A percentile compares a stretch with the other conserved stretches of the same genome.
Conservation (phyloP, 1,140 invertebrate species). For the Cotesia vestalis region DNA sequence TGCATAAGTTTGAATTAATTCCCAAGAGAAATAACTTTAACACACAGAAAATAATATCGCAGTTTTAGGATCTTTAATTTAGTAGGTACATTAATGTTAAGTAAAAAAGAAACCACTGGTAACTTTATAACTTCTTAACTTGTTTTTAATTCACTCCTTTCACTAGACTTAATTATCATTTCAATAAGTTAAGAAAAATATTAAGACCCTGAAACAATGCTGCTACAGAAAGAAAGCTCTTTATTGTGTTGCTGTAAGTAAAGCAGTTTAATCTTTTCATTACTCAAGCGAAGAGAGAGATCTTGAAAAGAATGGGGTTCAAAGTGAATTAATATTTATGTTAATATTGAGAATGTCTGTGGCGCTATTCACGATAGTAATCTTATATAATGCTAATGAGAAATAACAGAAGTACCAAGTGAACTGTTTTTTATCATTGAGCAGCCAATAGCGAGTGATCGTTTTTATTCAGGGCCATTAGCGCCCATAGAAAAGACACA, state of each 20-base stretch:
- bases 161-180: not conserved
- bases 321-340: too few species aligned
- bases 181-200: too few species aligned
- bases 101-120: not conserved
- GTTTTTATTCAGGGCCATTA: slow-evolving; percentile 10
- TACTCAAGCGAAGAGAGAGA: too few species aligned
- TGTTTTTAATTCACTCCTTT: slow-evolving; percentile 2
- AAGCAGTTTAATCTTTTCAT: too few species aligned
- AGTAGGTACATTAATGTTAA: not conserved
- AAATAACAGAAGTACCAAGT: not conserved
- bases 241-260: not conserved
- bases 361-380: too few species aligned
- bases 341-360: too few species aligned
- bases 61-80: slow-evolving; percentile 35
- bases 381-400: too few species aligned
- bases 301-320: too few species aligned
- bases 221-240: too few species aligned
- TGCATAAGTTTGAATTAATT: slow-evolving; percentile 40
- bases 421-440: not conserved
- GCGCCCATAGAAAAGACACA: slow-evolving; percentile 8
- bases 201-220: too few species aligned
- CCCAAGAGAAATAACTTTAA: slow-evolving; percentile 32
- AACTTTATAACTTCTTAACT: slow-evolving; percentile 3
- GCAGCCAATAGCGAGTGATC: slow-evolving; percentile 1
- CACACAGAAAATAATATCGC: slow-evolving; percentile 35